Conservation (phyloP, 1,140 invertebrate genomes). For the Procambarus clarkii region DNA sequence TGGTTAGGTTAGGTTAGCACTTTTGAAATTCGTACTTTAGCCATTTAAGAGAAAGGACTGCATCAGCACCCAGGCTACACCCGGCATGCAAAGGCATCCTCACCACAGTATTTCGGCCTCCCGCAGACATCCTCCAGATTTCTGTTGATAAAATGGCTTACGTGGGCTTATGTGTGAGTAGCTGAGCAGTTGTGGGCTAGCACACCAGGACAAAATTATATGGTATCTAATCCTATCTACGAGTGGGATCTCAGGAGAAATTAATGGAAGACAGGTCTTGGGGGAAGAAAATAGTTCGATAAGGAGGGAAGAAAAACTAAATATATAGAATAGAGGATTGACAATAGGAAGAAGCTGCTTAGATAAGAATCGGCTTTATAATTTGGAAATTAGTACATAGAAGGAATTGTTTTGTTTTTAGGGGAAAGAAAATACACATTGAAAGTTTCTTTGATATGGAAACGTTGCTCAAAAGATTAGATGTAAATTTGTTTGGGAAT, state of each 20-base stretch:
- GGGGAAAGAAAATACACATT: too few relatives aligned
- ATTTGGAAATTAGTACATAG: too few relatives aligned
- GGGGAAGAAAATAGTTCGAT: neutral
- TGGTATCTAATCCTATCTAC: conserved; percentile 49
- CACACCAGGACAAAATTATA: conserved; percentile 44
- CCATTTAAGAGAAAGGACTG: too few relatives aligned
- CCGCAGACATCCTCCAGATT: neutral
- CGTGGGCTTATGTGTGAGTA: conserved; percentile 48
- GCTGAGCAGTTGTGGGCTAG: conserved; percentile 28
- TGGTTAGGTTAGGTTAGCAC: too few relatives aligned
- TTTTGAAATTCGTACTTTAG: too few relatives aligned
- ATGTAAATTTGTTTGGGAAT: too few relatives aligned
- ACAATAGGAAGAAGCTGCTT: neutral
- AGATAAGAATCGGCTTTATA: neutral
- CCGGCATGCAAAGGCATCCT: neutral
- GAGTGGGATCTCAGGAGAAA: neutral
- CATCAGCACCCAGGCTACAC: neutral
- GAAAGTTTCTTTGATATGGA: too few relatives aligned
- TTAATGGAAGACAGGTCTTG: neutral
- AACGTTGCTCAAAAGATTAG: too few relatives aligned
- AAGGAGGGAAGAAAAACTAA: too few relatives aligned
- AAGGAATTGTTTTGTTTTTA: too few relatives aligned
- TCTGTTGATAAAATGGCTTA: conserved; percentile 32
- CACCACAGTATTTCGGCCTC: neutral
- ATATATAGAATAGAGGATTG: too few relatives aligned